A percentile compares a stretch with the other conserved stretches of the same genome.
phyloP scores from a whole-genome alignment of 2,113 vertebrate genomes.

The Mystacornis crossleyi region DNA sequence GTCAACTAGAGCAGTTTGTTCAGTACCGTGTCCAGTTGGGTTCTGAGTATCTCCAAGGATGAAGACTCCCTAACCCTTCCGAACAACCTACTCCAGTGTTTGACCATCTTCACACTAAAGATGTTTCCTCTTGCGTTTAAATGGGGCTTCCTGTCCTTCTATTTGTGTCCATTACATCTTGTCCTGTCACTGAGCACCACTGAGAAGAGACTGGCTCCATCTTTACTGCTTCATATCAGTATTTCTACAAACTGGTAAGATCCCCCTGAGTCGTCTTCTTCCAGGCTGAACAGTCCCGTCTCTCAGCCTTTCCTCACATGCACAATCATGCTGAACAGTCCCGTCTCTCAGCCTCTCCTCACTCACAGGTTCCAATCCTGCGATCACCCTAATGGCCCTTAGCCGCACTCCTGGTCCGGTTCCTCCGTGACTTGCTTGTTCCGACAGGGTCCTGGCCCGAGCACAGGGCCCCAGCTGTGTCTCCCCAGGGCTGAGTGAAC shows the following conservation, averaged over 20 bases:
- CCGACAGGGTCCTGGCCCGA: accelerated
- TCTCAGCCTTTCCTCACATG: neutral
- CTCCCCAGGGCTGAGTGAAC: neutral
- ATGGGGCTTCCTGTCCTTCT: neutral
- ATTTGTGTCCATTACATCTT: neutral
- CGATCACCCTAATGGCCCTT: neutral
- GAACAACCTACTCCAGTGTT: neutral
- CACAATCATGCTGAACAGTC: neutral
- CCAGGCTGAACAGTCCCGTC: neutral
- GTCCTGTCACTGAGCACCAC: neutral
- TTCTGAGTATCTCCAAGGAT: neutral
- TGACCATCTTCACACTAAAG: neutral
- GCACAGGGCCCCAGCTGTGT: neutral
- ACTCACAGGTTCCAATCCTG: neutral
- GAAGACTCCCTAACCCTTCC: neutral
- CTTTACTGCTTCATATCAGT: neutral
- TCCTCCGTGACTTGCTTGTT: neutral
- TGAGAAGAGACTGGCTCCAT: neutral
- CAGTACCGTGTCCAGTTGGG: accelerated
- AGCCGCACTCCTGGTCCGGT: neutral
- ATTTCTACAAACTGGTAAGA: neutral
- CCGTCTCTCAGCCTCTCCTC: neutral
- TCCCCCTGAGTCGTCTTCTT: neutral
- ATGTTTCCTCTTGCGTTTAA: neutral
- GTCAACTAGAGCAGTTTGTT: neutral